Base-by-base conservation (phyloP, 2,888 invertebrate species). In the Oscheius sp. region DNA sequence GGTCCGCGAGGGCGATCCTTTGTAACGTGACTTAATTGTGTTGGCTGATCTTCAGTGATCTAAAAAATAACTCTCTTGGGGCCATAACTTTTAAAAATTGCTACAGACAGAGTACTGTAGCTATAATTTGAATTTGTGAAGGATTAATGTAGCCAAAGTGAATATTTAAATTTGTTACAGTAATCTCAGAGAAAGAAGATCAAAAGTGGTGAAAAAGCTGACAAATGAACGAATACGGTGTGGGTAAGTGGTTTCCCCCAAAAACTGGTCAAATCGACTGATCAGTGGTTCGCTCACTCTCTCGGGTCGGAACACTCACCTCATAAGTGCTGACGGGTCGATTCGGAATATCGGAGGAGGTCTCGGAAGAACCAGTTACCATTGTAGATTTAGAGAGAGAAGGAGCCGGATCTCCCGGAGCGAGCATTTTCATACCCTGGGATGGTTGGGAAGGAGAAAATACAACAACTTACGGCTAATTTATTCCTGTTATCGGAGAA, bases 1-100 rank as follows among this genome's bases (percentile, higher is more conserved):
- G 74, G 76, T 4, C 73, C 73, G 8, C 76, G 68, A n/a, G 74
- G 72, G 8, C 76, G 61, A 29, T 61, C 70, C 37, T 77, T 77
- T 1, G 76, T 77, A 29, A 74, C 67, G 52, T 77, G 76, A 27
- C 25, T 50, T 12, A 69, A 33, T 17, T 69, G 63, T 5, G 53
- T 25, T 4, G 42, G 27, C 33, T 64, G 42, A 31, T 66, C 66
- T n/a, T n/a, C n/a, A n/a, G n/a, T n/a, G n/a, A 45, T 27, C 65
- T 61, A 39, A 20, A 61, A 39, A 12, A 25, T 3, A 61, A n/a
- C 12, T 3, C 15, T 17, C 12, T 50, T 15, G n/a, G 6, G n/a
- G 15, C 10, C 6, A 12, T 31, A 55, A 31, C 34, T 33, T 31
- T 23, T 64, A n/a, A 55, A 55, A 55, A 34, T n/a, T n/a, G n/a